Conservation (phyloP, 2,888 invertebrate species). For the Heliconius charithonia region DNA sequence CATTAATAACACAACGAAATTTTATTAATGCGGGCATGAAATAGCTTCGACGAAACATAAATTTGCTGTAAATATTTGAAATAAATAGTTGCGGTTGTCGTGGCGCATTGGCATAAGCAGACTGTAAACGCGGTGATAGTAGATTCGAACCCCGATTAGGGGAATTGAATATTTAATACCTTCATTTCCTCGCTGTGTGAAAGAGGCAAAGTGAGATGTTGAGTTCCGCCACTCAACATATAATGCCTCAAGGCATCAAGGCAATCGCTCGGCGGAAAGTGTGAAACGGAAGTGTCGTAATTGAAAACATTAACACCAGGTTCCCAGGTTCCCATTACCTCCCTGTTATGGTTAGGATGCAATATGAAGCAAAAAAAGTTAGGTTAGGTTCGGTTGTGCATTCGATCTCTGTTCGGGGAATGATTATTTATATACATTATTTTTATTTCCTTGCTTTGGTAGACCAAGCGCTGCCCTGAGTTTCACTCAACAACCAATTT, state of each 20-base stretch:
- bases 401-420: no score
- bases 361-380: background rate
- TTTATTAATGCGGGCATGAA: constrained; percentile 65
- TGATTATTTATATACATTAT: no score
- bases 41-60: constrained; percentile 43
- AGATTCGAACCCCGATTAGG: background rate
- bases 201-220: background rate
- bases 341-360: background rate
- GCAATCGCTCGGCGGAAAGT: no score
- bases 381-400: no score
- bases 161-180: background rate
- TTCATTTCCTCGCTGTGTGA: background rate
- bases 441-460: no score
- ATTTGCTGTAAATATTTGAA: constrained; percentile 4
- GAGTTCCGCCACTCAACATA: background rate
- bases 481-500: no score
- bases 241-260: no score
- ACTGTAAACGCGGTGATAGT: no score
- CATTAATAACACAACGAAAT: constrained; percentile 64
- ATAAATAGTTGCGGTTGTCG: background rate
- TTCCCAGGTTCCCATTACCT: background rate
- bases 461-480: no score
- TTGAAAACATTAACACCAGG: background rate
- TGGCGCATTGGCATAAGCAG: background rate
- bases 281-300: no score